Conservation (phyloP, 2,888 invertebrate species). For the Notodonta ziczac region DNA sequence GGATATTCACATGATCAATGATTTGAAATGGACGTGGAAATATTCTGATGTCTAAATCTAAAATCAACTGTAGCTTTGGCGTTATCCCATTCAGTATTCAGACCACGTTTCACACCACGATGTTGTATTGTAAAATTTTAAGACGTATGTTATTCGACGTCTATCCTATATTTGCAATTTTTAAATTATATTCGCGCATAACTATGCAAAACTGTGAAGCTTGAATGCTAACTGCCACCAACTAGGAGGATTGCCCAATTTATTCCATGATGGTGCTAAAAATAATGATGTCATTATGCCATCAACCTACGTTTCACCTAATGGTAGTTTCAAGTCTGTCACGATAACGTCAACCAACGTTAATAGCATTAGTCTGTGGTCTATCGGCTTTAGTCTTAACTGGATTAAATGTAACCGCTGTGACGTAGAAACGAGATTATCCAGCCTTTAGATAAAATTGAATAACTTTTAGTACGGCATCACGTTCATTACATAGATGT, state of each 20-base stretch:
- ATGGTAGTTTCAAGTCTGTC: slow-evolving; percentile 64
- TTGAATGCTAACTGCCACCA: slow-evolving; percentile 1
- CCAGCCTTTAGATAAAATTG: slow-evolving; percentile 63
- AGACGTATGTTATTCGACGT: background rate
- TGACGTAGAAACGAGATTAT: slow-evolving; percentile 74
- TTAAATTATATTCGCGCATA: background rate
- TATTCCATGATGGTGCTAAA: slow-evolving; percentile 36
- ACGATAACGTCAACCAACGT: slow-evolving; percentile 74
- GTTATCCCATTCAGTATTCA: background rate
- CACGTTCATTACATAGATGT: slow-evolving; percentile 11
- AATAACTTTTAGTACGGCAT: slow-evolving; percentile 25
- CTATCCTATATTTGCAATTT: background rate
- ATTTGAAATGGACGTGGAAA: slow-evolving; percentile 31
- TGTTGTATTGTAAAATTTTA: background rate
- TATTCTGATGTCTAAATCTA: slow-evolving; percentile 21
- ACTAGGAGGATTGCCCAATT: slow-evolving; percentile 11
- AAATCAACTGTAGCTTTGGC: background rate
- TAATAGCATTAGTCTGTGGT: slow-evolving; percentile 67
- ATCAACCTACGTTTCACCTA: slow-evolving; percentile 55
- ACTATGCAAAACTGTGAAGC: background rate
- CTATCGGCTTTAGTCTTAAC: slow-evolving; percentile 66
- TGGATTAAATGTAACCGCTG: slow-evolving; percentile 55
- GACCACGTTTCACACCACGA: background rate
- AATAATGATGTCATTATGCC: slow-evolving; percentile 47
- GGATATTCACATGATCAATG: slow-evolving; percentile 25